Conservation (phyloP, 2,888 invertebrate species). For the Harpagoxenus sublaevis region DNA sequence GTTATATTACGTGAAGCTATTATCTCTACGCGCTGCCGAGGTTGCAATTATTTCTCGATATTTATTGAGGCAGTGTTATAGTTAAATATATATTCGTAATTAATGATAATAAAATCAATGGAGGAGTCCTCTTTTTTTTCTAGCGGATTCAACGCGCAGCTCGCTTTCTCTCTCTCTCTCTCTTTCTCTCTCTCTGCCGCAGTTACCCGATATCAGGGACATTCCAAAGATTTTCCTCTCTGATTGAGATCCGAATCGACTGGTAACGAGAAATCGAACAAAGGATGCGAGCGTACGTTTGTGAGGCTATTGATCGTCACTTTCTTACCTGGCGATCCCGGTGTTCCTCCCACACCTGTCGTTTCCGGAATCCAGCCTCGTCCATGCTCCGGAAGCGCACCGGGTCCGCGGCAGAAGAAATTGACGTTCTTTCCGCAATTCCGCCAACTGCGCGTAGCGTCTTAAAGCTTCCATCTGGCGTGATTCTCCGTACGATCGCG, state of each 20-base stretch:
- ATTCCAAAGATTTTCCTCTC: background rate
- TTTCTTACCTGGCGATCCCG: constrained; percentile 76
- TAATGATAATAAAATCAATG: background rate
- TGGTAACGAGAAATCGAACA: background rate
- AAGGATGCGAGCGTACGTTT: constrained; percentile 6
- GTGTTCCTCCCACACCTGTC: constrained; percentile 73
- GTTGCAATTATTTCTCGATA: background rate
- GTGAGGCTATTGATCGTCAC: constrained; percentile 12
- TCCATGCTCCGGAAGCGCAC: constrained; percentile 68
- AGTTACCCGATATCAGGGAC: background rate
- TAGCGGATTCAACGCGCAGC: background rate
- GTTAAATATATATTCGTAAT: background rate
- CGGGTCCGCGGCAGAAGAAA: constrained; percentile 42
- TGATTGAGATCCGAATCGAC: constrained; percentile 8
- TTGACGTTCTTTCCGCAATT: constrained; percentile 41
- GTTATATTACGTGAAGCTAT: background rate
- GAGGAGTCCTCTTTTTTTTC: background rate
- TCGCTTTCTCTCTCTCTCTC: background rate
- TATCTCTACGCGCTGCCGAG: background rate
- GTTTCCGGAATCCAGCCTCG: constrained; percentile 64
- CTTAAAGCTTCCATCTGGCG: constrained; percentile 42
- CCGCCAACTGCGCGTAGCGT: background rate
- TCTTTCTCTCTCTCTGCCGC: background rate
- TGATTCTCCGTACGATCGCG: constrained; percentile 24
- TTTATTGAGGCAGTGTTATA: background rate